phyloP scores from a whole-genome alignment of 1,140 invertebrate species.

The Drosophila varians region DNA sequence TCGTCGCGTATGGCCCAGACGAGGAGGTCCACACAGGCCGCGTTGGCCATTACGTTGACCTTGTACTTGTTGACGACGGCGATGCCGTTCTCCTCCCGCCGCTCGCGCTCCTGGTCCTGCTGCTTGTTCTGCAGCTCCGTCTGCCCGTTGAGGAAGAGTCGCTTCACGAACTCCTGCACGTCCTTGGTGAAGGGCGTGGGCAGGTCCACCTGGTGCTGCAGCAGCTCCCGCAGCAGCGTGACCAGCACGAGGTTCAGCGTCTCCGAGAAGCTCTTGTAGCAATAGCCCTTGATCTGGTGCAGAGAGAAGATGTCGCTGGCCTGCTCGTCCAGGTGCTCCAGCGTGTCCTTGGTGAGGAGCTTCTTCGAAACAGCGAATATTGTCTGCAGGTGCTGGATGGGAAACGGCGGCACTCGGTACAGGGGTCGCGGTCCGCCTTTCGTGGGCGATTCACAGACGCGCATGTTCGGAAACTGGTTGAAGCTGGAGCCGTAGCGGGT shows the following conservation, averaged over 20 bases:
- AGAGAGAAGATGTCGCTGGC: constrained; percentile 90
- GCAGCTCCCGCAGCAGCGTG: constrained; percentile 94
- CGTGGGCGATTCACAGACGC: constrained; percentile 87
- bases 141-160: constrained; percentile 95
- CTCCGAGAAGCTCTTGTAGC: constrained; percentile 96
- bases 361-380: constrained; percentile 93
- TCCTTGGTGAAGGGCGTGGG: constrained; percentile 96
- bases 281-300: constrained; percentile 85
- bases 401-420: constrained; percentile 85
- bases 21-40: constrained; percentile 97
- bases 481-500: constrained; percentile 96
- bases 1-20: constrained; percentile 99
- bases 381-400: constrained; percentile 90
- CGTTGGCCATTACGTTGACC: constrained; percentile 98
- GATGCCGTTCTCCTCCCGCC: constrained; percentile 89
- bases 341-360: constrained; percentile 93
- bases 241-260: constrained; percentile 97
- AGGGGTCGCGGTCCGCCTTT: constrained; percentile 84
- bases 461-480: constrained; percentile 92
- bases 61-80: constrained; percentile 94
- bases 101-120: constrained; percentile 92
- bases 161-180: constrained; percentile 90
- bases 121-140: constrained; percentile 94
- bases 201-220: constrained; percentile 95
- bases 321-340: constrained; percentile 92